Percentiles rank a stretch among this genome's conserved stretches.
These are phyloP conservation scores for Rhagoletis pomonella DNA, from an alignment of 1,140 invertebrate genomes.

Conservation along the genomic window DNA sequence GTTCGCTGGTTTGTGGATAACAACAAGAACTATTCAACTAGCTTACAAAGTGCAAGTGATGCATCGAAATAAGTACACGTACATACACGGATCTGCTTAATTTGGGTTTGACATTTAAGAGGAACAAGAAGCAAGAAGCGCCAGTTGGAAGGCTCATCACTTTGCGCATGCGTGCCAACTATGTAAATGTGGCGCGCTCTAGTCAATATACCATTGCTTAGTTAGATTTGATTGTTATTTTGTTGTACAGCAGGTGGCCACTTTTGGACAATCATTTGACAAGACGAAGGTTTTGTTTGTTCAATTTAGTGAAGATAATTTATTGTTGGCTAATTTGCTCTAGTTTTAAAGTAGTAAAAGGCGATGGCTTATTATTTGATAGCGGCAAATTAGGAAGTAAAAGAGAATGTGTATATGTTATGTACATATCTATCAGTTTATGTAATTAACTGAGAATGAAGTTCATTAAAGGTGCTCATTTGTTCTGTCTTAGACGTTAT, in stretches of 20 bases:
- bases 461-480: no score
- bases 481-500: no score
- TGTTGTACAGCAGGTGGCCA: neutral
- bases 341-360: neutral
- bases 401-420: neutral
- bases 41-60: neutral
- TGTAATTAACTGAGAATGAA: no score
- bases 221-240: neutral
- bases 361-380: neutral
- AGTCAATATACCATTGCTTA: no score
- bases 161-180: conserved; percentile 14
- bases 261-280: neutral
- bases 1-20: conserved; percentile 22
- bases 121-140: neutral
- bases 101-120: neutral
- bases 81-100: neutral
- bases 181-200: no score
- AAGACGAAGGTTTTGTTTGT: neutral
- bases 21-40: neutral
- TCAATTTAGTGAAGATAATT: neutral
- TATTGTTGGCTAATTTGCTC: neutral
- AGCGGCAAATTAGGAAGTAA: neutral
- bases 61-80: neutral
- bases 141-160: neutral
- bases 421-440: no score